Base-by-base conservation (phyloP, 1,140 invertebrate species). In the Dreissena rostriformis region DNA sequence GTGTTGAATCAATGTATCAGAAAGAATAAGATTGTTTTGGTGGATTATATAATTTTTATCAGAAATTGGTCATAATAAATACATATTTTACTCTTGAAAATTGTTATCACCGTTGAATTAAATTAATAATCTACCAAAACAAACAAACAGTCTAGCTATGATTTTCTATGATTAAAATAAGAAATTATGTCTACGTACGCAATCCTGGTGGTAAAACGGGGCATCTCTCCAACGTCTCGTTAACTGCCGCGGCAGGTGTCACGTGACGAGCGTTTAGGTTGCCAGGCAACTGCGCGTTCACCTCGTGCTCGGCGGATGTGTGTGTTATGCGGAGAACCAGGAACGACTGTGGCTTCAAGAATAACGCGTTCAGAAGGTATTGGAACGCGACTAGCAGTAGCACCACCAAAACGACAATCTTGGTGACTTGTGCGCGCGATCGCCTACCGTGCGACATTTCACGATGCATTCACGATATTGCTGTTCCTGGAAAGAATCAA, bases 181-280 rank as follows among this genome's bases (percentile, higher is more conserved):
- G 17, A 29, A 51, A 24, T 1, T 24, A 74, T 22, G n/a, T 49
- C 24, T 12, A 61, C 77, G 68, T 79, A 79, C 77, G 7, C 53
- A 79, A 66, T 17, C 39, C 22, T 70, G 77, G 77, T 5, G 77
- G 65, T 29, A 79, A 70, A 19, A 79, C 28, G 17, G 63, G 51
- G 22, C 77, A 79, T 12, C 5, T 22, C 68, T 79, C 51, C 15
- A 57, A 0, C 15, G 39, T 66, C 19, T 4, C 57, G 57, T 70
- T 79, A 26, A 24, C 28, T 1, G 28, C 5, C 24, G 24, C 67
- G 2, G 61, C 53, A 0, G 53, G 29, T 5, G 66, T 29, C 8
- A 28, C 39, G 11, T 26, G 19, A 8, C 66, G 51, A 26, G 63
- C 51, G 12, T 57, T 66, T 53, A 61, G 15, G 5, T 22, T 17